These are phyloP conservation scores for Drosophila mayaguana DNA, from an alignment of 2,888 invertebrate species.

Conservation along the genomic window DNA sequence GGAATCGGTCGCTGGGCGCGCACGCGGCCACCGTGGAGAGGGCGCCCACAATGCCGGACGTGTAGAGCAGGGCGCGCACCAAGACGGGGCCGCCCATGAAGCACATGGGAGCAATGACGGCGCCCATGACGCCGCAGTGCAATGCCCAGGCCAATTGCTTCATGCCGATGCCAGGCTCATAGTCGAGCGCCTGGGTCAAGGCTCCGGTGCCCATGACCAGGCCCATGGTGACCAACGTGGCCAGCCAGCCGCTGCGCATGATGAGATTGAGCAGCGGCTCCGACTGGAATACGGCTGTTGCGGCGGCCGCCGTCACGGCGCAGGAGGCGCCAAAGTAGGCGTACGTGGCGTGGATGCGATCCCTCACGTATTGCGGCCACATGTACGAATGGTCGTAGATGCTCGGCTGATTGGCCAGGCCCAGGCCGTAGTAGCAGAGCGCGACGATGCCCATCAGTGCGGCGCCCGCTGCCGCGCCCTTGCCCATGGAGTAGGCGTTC, in stretches of 20 bases:
- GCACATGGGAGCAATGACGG: constrained; percentile 96
- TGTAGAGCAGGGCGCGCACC: constrained; percentile 96
- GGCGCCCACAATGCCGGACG: constrained; percentile 97
- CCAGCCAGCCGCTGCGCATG: constrained; percentile 92
- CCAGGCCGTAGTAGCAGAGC: constrained; percentile 97
- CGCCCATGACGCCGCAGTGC: constrained; percentile 94
- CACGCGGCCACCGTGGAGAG: constrained; percentile 96
- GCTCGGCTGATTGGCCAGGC: constrained; percentile 91
- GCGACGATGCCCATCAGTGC: constrained; percentile 95
- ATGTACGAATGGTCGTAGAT: constrained; percentile 94
- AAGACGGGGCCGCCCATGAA: constrained; percentile 96
- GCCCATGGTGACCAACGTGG: constrained; percentile 91
- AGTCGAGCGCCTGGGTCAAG: constrained; percentile 92
- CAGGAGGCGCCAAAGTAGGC: constrained; percentile 96
- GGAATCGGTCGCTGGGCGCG: constrained; percentile 98
- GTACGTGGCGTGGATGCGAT: constrained; percentile 95
- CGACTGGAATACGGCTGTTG: constrained; percentile 92
- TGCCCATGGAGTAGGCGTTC: constrained; percentile 94
- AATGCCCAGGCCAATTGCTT: constrained; percentile 95
- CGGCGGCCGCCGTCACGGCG: constrained; percentile 92
- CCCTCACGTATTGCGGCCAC: constrained; percentile 97
- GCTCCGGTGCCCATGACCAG: constrained; percentile 96
- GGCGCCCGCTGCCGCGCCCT: constrained; percentile 95
- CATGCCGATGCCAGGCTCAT: constrained; percentile 91
- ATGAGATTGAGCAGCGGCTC: constrained; percentile 93